Conservation (phyloP, 2,797 vertebrate species). For the Ceryle rudis region DNA sequence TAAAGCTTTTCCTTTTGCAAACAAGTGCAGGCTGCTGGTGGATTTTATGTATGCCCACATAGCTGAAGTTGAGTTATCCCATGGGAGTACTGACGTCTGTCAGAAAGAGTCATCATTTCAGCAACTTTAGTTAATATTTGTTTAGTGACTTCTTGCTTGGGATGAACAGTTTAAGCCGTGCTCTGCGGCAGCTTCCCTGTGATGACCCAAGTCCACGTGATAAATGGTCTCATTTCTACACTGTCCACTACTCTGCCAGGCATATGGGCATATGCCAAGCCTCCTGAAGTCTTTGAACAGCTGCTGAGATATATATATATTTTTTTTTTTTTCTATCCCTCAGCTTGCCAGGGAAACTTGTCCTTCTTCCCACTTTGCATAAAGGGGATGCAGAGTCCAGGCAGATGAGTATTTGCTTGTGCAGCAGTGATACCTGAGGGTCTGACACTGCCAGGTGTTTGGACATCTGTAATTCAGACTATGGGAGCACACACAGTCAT, state of each 20-base stretch:
- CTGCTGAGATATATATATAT: slow-evolving; percentile 17
- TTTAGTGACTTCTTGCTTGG: not conserved
- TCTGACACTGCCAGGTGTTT: not conserved
- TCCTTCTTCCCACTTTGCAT: too few species aligned
- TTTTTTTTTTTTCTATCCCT: not conserved
- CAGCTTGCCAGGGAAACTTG: not conserved
- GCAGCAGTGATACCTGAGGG: not conserved
- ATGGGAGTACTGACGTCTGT: not conserved
- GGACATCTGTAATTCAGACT: not conserved
- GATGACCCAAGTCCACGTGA: not conserved
- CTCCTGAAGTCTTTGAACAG: slow-evolving; percentile 42
- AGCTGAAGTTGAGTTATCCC: not conserved
- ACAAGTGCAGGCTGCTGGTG: not conserved
- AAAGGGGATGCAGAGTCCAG: too few species aligned
- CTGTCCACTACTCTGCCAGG: slow-evolving; percentile 26
- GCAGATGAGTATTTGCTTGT: too few species aligned
- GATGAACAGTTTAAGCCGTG: not conserved
- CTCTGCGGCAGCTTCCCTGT: not conserved
- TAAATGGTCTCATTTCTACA: slow-evolving; percentile 6
- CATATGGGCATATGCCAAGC: slow-evolving; percentile 3
- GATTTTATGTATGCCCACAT: not conserved
- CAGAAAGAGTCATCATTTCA: slow-evolving; percentile 32
- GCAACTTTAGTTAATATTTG: slow-evolving; percentile 30
- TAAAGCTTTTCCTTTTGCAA: slow-evolving; percentile 9
- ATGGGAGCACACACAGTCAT: not conserved